Base-by-base conservation (phyloP, 1,140 invertebrate genomes). In the Hyposmocoma kahamanoa region DNA sequence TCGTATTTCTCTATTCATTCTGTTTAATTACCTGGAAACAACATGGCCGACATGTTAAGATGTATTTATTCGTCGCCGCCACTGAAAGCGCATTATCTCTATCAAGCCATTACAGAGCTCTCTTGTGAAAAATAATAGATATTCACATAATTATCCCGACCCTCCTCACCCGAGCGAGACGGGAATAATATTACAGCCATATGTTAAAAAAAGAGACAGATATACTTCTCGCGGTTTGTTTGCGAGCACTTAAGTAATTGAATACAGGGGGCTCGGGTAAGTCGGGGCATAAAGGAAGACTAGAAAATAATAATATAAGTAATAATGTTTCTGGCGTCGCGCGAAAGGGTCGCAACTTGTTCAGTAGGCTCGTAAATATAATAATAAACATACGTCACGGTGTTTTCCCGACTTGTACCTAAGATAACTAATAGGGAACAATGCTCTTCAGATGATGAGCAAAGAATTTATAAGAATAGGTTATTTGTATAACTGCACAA, bases 161-260 rank as follows among this genome's bases (percentile, higher is more conserved):
- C 65, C 74, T 71, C 70, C 59, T 54, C 55, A 53, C 47, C 49
- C 19, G 51, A 67, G 52, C 17, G 56, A 47, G 59, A 68, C 26
- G 41, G 32, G 15, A 15, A 19, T 34, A 42, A 4, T 38, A 36
- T 21, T 18, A 28, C 20, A 15, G 30, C 36, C 22, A 46, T 53
- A 50, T 42, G 54, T 41, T 39, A 19, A 32, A 44, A 60, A 83
- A 47, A 48, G 62, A 61, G 73, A 77, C 44, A 42, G 50, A 26
- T 50, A 50, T 68, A 71, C 48, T 50, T 51, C 32, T 20, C 59
- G 59, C 47, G 65, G 60, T 62, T 58, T 59, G 63, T 66, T 59
- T 53, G 61, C 56, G 59, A 72, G 68, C 80, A 84, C 80, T 84
- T 84, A 82, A 78, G 80, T 84, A 82, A 84, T 84, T 84, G 80